A percentile compares a stretch with the other conserved stretches of the same genome.
These are phyloP conservation scores for Acromyrmex heyeri DNA, from an alignment of 1,140 invertebrate genomes.

Conservation along the genomic window DNA sequence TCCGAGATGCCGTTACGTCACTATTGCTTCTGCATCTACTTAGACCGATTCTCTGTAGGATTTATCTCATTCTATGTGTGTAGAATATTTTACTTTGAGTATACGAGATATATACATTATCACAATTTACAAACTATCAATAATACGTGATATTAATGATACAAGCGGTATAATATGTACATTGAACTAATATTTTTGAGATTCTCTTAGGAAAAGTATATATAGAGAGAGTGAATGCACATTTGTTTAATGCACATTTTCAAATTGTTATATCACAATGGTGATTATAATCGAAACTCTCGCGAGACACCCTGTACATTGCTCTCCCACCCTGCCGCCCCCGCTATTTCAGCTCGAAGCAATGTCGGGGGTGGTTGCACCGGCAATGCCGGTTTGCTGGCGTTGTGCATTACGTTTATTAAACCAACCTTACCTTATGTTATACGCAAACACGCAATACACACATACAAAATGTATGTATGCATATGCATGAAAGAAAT, in stretches of 20 bases:
- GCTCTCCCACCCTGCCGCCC: slow-evolving; percentile 65
- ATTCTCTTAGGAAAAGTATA: not conserved
- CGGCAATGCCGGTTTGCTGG: slow-evolving; percentile 71
- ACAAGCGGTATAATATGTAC: not conserved
- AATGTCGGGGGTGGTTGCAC: slow-evolving; percentile 74
- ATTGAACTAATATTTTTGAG: not conserved
- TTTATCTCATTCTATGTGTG: not conserved
- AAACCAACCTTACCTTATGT: slow-evolving; percentile 69
- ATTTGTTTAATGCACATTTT: not conserved
- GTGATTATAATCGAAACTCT: slow-evolving; percentile 5
- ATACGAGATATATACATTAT: not conserved
- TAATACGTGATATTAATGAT: not conserved
- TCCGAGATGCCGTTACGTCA: slow-evolving; percentile 15
- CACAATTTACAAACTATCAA: not conserved
- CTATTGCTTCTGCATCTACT: not conserved
- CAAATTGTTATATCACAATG: slow-evolving; percentile 8
- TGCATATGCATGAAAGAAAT: slow-evolving; percentile 51
- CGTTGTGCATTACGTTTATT: slow-evolving; percentile 76
- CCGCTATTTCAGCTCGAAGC: slow-evolving; percentile 63
- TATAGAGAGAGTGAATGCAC: not conserved
- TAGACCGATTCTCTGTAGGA: slow-evolving; percentile 6
- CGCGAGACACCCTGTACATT: slow-evolving; percentile 66
- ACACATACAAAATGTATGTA: not conserved
- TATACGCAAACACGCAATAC: not conserved
- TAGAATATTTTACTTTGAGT: not conserved